Evolutionary conservation across 2,888 invertebrate genomes (phyloP), one percentile per base, ranked within the genome.

Genomic region (Eulithis prunata): DNA sequence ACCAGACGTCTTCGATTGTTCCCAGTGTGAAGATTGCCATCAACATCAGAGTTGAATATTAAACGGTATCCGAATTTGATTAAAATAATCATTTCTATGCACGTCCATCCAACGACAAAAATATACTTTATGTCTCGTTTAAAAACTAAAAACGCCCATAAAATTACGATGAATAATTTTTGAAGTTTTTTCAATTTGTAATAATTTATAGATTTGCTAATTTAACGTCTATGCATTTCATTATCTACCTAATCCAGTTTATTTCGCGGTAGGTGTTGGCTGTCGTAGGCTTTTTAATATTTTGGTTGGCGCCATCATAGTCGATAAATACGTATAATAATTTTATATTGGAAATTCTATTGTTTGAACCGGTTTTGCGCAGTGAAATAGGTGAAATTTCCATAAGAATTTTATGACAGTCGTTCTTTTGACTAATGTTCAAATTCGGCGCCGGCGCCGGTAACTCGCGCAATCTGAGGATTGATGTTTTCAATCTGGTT

Each of bases 401-500:
- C 59, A 66, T 70, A 64, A 57, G 55, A 61, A 56, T 59, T 66
- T 69, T 52, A 59, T 54, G 61, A 21, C 38, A 60, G 69, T 66
- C 57, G 51, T 64, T 66, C 61, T 61, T 68, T 69, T 65, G 63
- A 69, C 65, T 70, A 67, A 66, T 70, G 62, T 59, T 70, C 65
- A 59, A 67, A 64, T 54, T 52, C 71, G 70, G 69, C 69, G 71
- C 66, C 69, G 67, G 63, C 63, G 68, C 65, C 70, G 62, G 62
- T 69, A 54, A 59, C 64, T 73, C 60, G 66, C 68, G 68, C 66
- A 69, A 71, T 68, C 68, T 60, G 36, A 47, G 58, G 65, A 74
- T 72, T 71, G 67, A 74, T 69, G 62, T 71, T 62, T 71, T 67
- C 71, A 70, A 67, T 74, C 72, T 72, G 70, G 72, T 71, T 62